Percentiles rank a stretch among this genome's conserved stretches.
Conservation (phyloP, 2,888 invertebrate genomes). For the Cheilosia impressa region DNA sequence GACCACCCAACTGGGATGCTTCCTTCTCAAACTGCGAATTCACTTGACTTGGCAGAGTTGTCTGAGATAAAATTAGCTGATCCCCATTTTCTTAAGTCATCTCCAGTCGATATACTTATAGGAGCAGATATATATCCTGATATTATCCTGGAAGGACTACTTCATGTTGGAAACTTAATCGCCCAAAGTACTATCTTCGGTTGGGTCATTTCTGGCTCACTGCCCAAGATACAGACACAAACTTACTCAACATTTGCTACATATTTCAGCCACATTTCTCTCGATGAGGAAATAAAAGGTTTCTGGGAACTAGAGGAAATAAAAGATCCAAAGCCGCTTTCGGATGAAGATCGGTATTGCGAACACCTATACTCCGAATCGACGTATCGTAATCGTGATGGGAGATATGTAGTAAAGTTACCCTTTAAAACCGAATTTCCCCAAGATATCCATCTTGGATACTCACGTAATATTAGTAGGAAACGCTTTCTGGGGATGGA, state of each 20-base stretch:
- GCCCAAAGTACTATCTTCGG: conserved; percentile 23
- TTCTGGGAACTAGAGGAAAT: conserved; percentile 30
- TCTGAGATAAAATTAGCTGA: conserved; percentile 21
- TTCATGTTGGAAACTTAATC: background rate
- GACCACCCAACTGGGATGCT: conserved; percentile 22
- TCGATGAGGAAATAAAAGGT: conserved; percentile 20
- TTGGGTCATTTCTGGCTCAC: conserved; percentile 20
- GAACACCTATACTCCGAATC: conserved; percentile 10
- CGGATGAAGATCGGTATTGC: conserved; percentile 18
- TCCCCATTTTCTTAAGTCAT: background rate
- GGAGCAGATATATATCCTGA: conserved; percentile 11
- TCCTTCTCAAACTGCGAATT: background rate
- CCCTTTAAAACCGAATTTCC: conserved; percentile 20
- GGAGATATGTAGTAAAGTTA: conserved; percentile 20
- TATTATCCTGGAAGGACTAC: conserved; percentile 2
- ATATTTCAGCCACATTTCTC: conserved; percentile 10
- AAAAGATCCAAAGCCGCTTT: background rate
- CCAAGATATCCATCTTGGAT: background rate
- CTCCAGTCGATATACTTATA: conserved; percentile 19
- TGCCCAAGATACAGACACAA: background rate
- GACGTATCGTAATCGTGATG: conserved; percentile 1
- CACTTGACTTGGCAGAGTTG: background rate
- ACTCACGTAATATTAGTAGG: background rate
- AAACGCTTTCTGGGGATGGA: conserved; percentile 15
- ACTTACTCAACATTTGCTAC: background rate